Percentiles rank a stretch among this genome's conserved stretches.
Conservation (phyloP, 2,797 vertebrate genomes). For the Enteromius mattozi region DNA sequence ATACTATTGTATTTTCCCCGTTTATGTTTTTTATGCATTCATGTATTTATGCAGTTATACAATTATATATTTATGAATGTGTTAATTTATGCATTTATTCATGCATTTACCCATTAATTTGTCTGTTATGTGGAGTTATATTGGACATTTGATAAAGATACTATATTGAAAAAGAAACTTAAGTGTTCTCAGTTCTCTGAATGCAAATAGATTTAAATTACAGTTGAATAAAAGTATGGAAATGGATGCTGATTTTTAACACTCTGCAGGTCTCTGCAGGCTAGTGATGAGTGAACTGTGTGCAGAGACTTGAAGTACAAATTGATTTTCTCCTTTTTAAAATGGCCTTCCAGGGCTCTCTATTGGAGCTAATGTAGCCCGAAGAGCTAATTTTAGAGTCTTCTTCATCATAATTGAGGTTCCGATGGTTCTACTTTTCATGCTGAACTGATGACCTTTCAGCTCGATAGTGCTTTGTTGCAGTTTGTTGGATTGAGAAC, state of each 20-base stretch:
- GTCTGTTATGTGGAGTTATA: neutral
- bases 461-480: neutral
- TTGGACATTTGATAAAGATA: neutral
- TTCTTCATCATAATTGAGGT: neutral
- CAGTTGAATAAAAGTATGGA: neutral
- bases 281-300: slow-evolving; percentile 10
- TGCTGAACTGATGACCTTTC: neutral
- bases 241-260: slow-evolving; percentile 19
- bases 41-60: neutral
- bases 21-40: neutral
- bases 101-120: neutral
- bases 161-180: neutral
- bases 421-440: neutral
- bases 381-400: slow-evolving; percentile 33
- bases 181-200: neutral
- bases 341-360: slow-evolving; percentile 39
- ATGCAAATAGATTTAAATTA: neutral
- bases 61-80: neutral
- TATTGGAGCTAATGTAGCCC: slow-evolving; percentile 28
- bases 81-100: neutral
- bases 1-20: neutral
- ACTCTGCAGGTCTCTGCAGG: neutral
- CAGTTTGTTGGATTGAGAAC: neutral
- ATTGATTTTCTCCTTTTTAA: slow-evolving; percentile 56
- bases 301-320: slow-evolving; percentile 23